Evolutionary conservation across 2,888 invertebrate species (phyloP), one percentile per base, ranked within the genome.

Genomic region (Andrena haemorrhoa): DNA sequence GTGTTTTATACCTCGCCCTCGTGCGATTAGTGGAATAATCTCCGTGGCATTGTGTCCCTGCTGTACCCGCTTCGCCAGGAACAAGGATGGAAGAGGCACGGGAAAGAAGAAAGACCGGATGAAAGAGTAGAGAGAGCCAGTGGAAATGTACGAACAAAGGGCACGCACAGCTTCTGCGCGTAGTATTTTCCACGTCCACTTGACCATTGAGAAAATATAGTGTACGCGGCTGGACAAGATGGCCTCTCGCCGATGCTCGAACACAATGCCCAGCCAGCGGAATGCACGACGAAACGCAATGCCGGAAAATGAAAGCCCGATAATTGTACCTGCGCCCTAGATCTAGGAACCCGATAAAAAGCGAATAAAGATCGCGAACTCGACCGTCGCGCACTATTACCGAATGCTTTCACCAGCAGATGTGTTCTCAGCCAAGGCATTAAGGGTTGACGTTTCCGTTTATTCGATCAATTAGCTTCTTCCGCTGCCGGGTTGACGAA

Each of bases 151-250:
- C 26, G 82, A 75, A 83, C 80, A 83, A 87, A 85, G 68, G 64
- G 65, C 16, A 35, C 33, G 47, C 69, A 71, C 66, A 69, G 76
- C 66, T 53, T 82, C 70, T 65, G 69, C 29, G 49, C 53, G 26
- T 61, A 60, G 78, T 73, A 70, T 76, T 86, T 79, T 79, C 78
- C 81, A 83, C 63, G 60, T 79, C 60, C 85, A 56, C 61, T 68
- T 66, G 74, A 72, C 73, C 74, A 56, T 66, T 58, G 66, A 71
- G 65, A 64, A 56, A 79, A 74, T 41, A 65, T 76, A 84, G 41
- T 80, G 72, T 56, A 70, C 53, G 58, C 16, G 12, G 79, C 33
- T 64, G 73, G 58, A 58, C 74, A 79, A 73, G 77, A 70, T 75
- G 63, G 78, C 70, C 75, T 64, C 47, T 60, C 23, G 56, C 7